Evolutionary conservation across 2,113 vertebrate species (phyloP).

Genomic region (Semnornis frantzii): DNA sequence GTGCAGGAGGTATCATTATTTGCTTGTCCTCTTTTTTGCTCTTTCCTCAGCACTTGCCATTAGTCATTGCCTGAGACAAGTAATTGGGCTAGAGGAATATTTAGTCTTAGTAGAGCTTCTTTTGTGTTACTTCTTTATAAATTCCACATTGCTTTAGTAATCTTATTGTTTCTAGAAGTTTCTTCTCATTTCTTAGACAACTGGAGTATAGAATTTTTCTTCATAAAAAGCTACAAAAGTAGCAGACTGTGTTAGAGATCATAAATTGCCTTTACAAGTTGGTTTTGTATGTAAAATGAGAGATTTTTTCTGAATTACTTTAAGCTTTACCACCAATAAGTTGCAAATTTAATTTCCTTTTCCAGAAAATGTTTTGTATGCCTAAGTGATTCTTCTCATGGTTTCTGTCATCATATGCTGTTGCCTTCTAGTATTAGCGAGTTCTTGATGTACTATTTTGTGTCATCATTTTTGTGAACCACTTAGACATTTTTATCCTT

Average conservation of each 20-base stretch:
- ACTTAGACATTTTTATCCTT: neutral
- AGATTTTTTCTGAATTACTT: neutral
- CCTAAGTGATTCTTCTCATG: slow-evolving; percentile 9
- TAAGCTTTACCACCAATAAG: neutral
- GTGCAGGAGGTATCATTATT: neutral
- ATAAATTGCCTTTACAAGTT: neutral
- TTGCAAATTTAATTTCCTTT: neutral
- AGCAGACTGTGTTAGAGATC: neutral
- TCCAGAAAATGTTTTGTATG: slow-evolving; percentile 1
- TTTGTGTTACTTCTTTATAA: neutral
- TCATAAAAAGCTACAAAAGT: neutral
- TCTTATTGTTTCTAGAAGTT: neutral
- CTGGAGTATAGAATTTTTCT: neutral
- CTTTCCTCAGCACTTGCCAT: neutral
- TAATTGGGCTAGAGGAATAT: slow-evolving; percentile 2
- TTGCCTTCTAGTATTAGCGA: neutral
- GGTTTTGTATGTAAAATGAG: neutral
- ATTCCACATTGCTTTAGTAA: neutral
- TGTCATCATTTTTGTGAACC: neutral
- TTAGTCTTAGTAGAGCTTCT: neutral
- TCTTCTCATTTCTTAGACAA: neutral
- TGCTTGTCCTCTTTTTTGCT: neutral
- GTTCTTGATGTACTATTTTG: neutral
- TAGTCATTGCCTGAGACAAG: slow-evolving; percentile 15
- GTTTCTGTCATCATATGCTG: neutral